A percentile compares a stretch with the other conserved stretches of the same genome.
Conservation (phyloP, 2,113 vertebrate genomes). For the Pseudorectes ferrugineus region DNA sequence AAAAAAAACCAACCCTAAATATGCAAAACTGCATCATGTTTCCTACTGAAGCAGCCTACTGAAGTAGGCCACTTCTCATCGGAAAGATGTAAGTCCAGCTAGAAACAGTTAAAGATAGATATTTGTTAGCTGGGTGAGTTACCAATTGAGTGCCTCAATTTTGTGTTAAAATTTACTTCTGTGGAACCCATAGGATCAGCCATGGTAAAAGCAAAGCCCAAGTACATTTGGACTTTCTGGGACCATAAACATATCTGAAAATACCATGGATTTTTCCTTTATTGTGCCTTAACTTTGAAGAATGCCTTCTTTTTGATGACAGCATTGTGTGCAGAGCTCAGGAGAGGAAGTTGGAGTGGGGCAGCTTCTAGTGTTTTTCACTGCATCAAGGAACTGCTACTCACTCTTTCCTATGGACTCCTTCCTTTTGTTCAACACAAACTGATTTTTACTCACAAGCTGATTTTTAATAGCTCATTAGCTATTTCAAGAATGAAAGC, state of each 20-base stretch:
- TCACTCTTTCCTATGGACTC: background rate
- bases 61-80: background rate
- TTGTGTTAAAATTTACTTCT: background rate
- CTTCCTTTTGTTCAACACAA: background rate
- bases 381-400: background rate
- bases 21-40: background rate
- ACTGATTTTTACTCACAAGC: background rate
- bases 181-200: background rate
- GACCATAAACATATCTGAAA: background rate
- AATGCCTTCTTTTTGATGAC: background rate
- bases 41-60: background rate
- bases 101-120: background rate
- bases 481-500: background rate
- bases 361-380: background rate
- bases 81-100: background rate
- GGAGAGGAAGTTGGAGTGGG: background rate
- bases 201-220: background rate
- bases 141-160: background rate
- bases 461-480: background rate
- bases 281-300: background rate
- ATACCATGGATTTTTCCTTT: background rate
- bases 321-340: background rate
- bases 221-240: background rate
- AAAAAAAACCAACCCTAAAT: rapidly evolving
- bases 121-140: background rate